phyloP scores from a whole-genome alignment of 2,113 vertebrate genomes.

The Cnemophilus loriae region DNA sequence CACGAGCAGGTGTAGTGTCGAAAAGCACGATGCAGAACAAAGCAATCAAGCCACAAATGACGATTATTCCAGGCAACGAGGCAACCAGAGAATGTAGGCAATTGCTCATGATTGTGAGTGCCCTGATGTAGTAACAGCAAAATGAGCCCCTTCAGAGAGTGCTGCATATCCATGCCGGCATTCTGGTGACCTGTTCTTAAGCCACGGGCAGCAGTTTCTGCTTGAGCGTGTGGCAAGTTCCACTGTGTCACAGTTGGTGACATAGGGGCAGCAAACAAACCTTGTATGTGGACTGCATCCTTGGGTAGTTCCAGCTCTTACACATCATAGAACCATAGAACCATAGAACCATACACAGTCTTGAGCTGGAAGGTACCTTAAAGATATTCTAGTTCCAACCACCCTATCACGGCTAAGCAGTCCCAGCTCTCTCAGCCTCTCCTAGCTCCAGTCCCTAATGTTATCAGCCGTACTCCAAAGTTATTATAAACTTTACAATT shows the following conservation, averaged over 20 bases:
- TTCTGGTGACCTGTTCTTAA: neutral
- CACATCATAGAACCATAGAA: neutral
- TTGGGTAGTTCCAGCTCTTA: neutral
- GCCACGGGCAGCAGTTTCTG: neutral
- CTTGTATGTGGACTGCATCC: fast-evolving
- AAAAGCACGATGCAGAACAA: neutral
- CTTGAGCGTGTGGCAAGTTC: neutral
- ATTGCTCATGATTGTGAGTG: neutral
- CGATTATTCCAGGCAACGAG: neutral
- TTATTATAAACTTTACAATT: neutral
- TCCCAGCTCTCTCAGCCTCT: neutral
- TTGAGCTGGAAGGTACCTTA: neutral
- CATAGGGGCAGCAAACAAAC: neutral
- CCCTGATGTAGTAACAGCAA: neutral
- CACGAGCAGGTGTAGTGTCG: neutral
- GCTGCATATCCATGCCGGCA: neutral
- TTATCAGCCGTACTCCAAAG: neutral
- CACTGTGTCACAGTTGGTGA: neutral
- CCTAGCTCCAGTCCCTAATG: neutral
- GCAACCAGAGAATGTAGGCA: neutral
- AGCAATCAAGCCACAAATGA: neutral
- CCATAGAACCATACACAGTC: neutral
- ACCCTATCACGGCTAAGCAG: neutral
- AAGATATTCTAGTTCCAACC: neutral
- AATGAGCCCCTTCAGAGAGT: neutral